Base-by-base conservation (phyloP, 2,888 invertebrate genomes). In the Stegana nigrithorax region DNA sequence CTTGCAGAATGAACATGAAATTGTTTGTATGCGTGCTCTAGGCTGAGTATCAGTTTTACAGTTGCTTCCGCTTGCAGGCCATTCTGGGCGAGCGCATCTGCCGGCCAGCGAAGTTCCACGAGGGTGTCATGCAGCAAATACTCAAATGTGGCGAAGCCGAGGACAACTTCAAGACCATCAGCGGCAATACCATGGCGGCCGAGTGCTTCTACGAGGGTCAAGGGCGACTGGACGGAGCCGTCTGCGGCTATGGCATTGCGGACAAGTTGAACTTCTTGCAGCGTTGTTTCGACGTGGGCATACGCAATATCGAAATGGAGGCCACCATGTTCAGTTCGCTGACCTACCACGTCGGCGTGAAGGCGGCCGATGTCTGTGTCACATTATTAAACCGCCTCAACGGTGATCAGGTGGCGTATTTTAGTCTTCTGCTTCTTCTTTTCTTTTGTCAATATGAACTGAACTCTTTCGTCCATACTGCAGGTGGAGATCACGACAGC, bases 151-250 rank as follows among this genome's bases (percentile, higher is more conserved):
- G 87, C 0, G 70, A 83, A 0, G 81, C 78, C 25, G 75, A 83
- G 0, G 88, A 89, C 62, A 83, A 78, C 0, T 91, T 89, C 70
- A 76, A 87, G 3, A 89, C 88, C 0, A 87, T 89, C 21, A 80
- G 85, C 0, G 94, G 91, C 7, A 91, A 90, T 19, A 94, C 94
- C 0, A 89, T 94, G 89, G 90, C 90, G 5, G 89, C 93, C 0
- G 90, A 93, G 75, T 94, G 94, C 77, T 94, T 94, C 79, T 94
- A 94, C 80, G 91, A 93, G 88, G 92, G 92, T 4, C 93, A 94
- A 86, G 93, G 89, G 7, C 88, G 94, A 26, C 75, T 90, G 44
- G 93, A 94, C 75, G 93, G 93, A 0, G 92, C 92, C 0, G 90
- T 92, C 73, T 93, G 93, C 73, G 88, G 90, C 25, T 90, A 91